Evolutionary conservation across 2,113 vertebrate species (phyloP).

Genomic region (Cyprinodon variegatus): DNA sequence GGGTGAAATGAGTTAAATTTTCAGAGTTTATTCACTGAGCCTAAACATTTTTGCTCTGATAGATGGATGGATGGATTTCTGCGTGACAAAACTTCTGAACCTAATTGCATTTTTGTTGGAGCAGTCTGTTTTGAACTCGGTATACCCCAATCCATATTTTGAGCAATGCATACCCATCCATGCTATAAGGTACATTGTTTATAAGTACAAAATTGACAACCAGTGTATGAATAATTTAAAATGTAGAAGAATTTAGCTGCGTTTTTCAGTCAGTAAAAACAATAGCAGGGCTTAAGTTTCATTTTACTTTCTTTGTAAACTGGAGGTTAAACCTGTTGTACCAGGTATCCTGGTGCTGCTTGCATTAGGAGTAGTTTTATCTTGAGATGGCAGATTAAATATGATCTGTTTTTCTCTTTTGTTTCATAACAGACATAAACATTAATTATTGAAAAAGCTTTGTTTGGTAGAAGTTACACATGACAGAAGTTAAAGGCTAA

Average conservation of each 20-base stretch:
- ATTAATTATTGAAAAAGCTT: not conserved
- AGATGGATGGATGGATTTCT: not conserved
- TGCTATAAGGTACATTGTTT: not conserved
- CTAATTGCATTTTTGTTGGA: too few species aligned
- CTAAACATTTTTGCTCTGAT: not conserved
- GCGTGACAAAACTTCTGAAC: not conserved
- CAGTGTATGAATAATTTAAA: not conserved
- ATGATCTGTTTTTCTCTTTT: slow-evolving; percentile 4
- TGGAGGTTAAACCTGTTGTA: slow-evolving; percentile 58
- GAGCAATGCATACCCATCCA: not conserved
- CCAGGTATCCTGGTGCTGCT: slow-evolving; percentile 8
- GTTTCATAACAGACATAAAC: not conserved
- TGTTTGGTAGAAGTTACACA: not conserved
- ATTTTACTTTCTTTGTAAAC: not conserved
- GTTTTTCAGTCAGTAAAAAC: slow-evolving; percentile 14
- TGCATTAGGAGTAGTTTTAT: not conserved
- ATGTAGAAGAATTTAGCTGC: not conserved
- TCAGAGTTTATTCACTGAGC: not conserved
- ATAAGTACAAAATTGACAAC: not conserved
- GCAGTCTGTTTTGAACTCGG: too few species aligned
- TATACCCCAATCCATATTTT: not conserved
- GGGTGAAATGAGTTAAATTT: not conserved
- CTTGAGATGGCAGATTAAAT: slow-evolving; percentile 5
- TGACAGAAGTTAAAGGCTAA: not conserved
- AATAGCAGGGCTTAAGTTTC: slow-evolving; percentile 32